Evolutionary conservation across 1,140 invertebrate genomes (phyloP).

Genomic region (Caenorhabditis brenneri): DNA sequence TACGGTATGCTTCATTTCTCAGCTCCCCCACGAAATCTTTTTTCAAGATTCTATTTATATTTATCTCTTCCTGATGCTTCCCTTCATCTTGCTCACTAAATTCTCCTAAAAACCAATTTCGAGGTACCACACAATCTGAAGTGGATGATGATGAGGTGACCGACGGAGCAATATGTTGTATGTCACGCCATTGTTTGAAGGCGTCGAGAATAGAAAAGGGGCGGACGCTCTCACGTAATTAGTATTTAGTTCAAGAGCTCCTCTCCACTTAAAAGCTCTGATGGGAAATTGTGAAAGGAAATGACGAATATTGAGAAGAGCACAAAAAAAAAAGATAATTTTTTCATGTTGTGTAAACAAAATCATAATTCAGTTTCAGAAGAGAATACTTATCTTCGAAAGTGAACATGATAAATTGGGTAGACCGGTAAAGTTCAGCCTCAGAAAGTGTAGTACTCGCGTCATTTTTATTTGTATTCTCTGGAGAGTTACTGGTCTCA

Average conservation of each 20-base stretch:
- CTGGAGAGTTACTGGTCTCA: not conserved
- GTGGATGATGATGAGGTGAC: conserved; percentile 22
- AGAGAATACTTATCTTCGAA: not conserved
- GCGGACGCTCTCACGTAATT: conserved; percentile 41
- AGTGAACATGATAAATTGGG: not conserved
- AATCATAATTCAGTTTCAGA: not conserved
- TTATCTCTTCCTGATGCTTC: not conserved
- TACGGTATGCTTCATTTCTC: not conserved
- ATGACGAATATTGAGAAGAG: not conserved
- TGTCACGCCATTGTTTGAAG: conserved; percentile 35
- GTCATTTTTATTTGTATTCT: not conserved
- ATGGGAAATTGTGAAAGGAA: not conserved
- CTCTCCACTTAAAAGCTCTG: not conserved
- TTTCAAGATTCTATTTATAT: not conserved
- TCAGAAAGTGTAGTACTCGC: not conserved
- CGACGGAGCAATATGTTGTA: conserved; percentile 26
- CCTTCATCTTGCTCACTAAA: not conserved
- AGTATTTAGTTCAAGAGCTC: conserved; percentile 32
- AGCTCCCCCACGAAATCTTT: not conserved
- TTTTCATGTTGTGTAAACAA: not conserved
- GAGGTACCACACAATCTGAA: conserved; percentile 32
- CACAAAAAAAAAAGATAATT: not conserved
- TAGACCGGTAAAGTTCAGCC: not conserved
- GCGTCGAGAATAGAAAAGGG: not conserved
- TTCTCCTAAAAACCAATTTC: conserved; percentile 34